phyloP scores from a whole-genome alignment of 2,797 vertebrate genomes.

The Sus cebifrons region DNA sequence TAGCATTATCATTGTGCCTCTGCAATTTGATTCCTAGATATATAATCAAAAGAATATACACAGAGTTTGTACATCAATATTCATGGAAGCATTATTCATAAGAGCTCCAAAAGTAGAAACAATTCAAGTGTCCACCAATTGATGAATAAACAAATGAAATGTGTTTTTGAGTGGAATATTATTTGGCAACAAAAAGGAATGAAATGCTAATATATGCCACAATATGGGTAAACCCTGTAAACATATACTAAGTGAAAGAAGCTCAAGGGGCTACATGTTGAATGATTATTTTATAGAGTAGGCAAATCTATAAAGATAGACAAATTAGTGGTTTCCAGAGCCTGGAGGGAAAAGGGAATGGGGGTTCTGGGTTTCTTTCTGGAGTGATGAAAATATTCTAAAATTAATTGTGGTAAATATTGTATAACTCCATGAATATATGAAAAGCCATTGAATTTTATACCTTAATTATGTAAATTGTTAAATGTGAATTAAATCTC shows the following conservation, averaged over 20 bases:
- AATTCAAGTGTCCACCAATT: neutral
- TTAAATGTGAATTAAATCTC: neutral
- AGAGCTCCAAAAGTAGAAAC: neutral
- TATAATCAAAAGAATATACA: neutral
- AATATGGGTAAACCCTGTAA: neutral
- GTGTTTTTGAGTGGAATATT: neutral
- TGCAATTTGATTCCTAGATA: neutral
- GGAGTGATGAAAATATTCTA: neutral
- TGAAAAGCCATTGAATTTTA: neutral
- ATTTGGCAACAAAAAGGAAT: neutral
- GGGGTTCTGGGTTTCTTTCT: neutral
- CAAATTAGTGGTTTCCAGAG: neutral
- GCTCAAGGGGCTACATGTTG: neutral
- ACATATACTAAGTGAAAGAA: neutral
- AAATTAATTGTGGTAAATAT: neutral
- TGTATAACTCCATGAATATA: neutral
- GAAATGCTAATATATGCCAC: neutral
- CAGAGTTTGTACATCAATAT: neutral
- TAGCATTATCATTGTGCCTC: neutral
- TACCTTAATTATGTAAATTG: neutral
- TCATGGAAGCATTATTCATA: neutral
- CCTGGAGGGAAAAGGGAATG: neutral
- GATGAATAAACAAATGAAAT: neutral
- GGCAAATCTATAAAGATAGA: neutral
- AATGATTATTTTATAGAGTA: neutral